These are phyloP conservation scores for Odontocolon sp. DNA, from an alignment of 2,888 invertebrate species.

Conservation along the genomic window DNA sequence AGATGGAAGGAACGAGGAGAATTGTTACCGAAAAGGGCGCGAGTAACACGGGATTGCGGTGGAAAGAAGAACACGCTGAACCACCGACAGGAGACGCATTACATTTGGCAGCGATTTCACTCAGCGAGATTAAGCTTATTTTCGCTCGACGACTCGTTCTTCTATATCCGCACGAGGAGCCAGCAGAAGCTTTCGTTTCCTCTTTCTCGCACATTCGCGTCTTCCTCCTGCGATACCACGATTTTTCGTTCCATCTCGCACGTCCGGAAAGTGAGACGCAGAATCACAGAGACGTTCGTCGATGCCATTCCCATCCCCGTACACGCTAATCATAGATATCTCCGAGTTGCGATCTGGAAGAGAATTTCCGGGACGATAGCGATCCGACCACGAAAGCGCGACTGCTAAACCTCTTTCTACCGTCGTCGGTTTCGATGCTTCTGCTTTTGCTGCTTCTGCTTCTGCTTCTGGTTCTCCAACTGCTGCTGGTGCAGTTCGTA, in stretches of 20 bases:
- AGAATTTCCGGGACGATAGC: constrained; percentile 58
- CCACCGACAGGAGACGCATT: constrained; percentile 72
- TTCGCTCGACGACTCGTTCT: constrained; percentile 71
- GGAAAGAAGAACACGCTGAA: constrained; percentile 19
- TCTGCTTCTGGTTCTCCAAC: no score
- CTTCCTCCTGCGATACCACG: constrained; percentile 6
- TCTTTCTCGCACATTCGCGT: constrained; percentile 9
- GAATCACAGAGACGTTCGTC: not conserved
- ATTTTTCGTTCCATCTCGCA: constrained; percentile 9
- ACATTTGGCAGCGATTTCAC: constrained; percentile 80
- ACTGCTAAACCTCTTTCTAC: constrained; percentile 25
- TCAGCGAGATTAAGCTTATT: constrained; percentile 80
- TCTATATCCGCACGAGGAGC: constrained; percentile 55
- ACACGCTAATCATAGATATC: constrained; percentile 66
- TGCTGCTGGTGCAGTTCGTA: constrained; percentile 8
- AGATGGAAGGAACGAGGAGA: constrained; percentile 18
- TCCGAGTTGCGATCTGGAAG: constrained; percentile 60
- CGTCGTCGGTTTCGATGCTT: no score
- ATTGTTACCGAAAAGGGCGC: constrained; percentile 25
- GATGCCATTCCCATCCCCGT: constrained; percentile 19
- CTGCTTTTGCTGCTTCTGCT: no score
- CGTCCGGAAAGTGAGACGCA: not conserved
- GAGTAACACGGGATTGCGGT: constrained; percentile 36
- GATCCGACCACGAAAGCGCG: constrained; percentile 36
- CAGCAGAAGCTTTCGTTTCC: constrained; percentile 51